These are phyloP conservation scores for Rhegmatorhina hoffmannsi DNA, from an alignment of 2,113 vertebrate species.

Conservation along the genomic window DNA sequence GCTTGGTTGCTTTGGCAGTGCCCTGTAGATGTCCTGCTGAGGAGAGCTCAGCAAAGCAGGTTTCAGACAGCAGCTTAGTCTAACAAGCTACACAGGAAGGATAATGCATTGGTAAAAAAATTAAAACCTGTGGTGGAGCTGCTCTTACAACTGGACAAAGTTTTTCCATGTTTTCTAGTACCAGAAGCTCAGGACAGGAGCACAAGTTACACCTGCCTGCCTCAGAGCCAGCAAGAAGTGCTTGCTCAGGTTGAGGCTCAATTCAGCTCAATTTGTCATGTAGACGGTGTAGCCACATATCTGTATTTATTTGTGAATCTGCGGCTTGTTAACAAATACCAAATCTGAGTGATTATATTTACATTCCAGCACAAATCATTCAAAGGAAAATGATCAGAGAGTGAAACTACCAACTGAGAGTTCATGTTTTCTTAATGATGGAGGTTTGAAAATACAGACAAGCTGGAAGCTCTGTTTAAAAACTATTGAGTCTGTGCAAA, in stretches of 20 bases:
- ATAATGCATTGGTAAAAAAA: neutral
- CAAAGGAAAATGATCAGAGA: neutral
- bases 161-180: neutral
- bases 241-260: neutral
- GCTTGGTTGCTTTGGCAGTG: neutral
- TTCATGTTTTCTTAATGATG: neutral
- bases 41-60: neutral
- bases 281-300: neutral
- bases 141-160: neutral
- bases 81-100: neutral
- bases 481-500: neutral
- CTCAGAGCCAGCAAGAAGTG: neutral
- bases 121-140: neutral
- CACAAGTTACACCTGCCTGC: neutral
- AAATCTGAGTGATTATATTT: neutral
- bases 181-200: neutral
- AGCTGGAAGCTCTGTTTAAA: neutral
- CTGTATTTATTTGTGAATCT: neutral
- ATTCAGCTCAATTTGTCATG: neutral
- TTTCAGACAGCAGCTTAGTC: neutral
- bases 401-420: neutral
- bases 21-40: neutral
- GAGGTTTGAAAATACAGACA: constrained; percentile 4
- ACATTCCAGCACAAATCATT: neutral
- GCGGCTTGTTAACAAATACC: neutral